phyloP scores from a whole-genome alignment of 53 echinoderm and acorn worm genomes.

The Holothuria scabra region DNA sequence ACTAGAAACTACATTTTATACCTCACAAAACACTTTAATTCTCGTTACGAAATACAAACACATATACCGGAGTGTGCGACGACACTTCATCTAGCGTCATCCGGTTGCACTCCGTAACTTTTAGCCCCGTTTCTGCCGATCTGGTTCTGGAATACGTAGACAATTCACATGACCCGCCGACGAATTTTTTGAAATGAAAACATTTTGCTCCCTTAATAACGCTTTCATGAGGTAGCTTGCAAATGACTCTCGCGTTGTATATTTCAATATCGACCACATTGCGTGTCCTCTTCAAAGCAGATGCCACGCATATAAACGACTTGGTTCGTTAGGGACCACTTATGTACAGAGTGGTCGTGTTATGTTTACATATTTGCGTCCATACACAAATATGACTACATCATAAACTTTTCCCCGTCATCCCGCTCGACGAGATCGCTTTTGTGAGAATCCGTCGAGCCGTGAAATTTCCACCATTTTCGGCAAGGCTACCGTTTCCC shows the following conservation, averaged over 20 bases:
- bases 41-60: no score
- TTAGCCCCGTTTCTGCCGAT: neutral
- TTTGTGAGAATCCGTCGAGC: constrained; percentile 18
- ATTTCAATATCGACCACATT: constrained; percentile 34
- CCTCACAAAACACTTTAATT: no score
- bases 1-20: no score
- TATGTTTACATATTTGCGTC: neutral
- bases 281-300: constrained; percentile 10
- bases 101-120: neutral
- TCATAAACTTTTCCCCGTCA: constrained; percentile 9
- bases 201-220: constrained; percentile 11
- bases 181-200: constrained; percentile 20
- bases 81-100: no score
- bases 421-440: neutral
- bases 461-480: constrained; percentile 20
- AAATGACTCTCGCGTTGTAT: neutral
- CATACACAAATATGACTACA: neutral
- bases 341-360: neutral
- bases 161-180: neutral
- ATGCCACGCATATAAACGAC: neutral
- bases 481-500: constrained; percentile 26
- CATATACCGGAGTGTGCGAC: no score
- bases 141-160: no score
- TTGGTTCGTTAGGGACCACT: no score
- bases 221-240: constrained; percentile 32